Percentiles rank a stretch among this genome's conserved stretches.
phyloP scores from a whole-genome alignment of 2,888 invertebrate species.

The Sicus ferrugineus region DNA sequence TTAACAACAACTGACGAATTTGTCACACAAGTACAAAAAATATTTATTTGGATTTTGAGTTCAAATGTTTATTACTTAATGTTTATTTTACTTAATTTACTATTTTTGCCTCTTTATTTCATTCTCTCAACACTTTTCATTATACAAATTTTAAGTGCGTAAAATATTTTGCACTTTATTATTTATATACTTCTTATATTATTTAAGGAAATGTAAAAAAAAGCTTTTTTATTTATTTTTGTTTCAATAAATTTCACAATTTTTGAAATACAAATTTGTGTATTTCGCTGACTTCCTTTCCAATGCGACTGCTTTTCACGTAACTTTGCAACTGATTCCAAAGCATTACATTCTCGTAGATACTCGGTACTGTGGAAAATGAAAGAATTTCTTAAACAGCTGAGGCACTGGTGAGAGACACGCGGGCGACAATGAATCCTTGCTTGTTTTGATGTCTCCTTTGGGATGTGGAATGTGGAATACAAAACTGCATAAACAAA shows the following conservation, averaged over 20 bases:
- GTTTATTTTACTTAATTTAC: background rate
- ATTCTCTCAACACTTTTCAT: background rate
- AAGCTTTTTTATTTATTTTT: no score
- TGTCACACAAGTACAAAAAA: no score
- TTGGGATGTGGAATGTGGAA: background rate
- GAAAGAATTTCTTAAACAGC: conserved; percentile 15
- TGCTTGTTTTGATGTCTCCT: conserved; percentile 9
- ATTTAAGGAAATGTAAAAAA: background rate
- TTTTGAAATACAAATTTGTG: background rate
- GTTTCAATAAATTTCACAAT: background rate
- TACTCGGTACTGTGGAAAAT: conserved; percentile 14
- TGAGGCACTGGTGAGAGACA: conserved; percentile 20
- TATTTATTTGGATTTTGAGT: no score
- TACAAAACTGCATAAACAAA: background rate
- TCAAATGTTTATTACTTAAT: background rate
- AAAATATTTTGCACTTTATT: background rate
- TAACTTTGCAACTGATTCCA: conserved; percentile 48
- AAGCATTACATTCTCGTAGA: conserved; percentile 13
- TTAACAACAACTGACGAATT: no score
- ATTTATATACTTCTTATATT: background rate
- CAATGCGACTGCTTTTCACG: conserved; percentile 42
- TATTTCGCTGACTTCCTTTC: background rate
- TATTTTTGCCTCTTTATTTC: background rate
- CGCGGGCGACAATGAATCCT: background rate
- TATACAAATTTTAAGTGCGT: background rate